Evolutionary conservation across 2,888 invertebrate species (phyloP).

Genomic region (Drosophila algonquin): DNA sequence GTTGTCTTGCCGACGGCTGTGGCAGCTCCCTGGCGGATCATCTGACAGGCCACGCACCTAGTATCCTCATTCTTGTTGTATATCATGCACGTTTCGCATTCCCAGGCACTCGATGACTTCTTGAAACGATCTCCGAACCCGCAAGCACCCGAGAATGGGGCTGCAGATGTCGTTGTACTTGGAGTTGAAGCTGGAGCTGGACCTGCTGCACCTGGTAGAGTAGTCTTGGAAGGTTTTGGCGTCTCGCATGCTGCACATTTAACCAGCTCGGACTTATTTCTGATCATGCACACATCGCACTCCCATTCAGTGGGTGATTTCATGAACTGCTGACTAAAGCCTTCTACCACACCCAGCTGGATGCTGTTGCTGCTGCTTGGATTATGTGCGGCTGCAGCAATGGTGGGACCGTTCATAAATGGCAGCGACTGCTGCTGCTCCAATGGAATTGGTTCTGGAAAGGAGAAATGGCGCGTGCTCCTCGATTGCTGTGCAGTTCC

Average conservation of each 20-base stretch:
- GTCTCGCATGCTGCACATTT: constrained; percentile 86
- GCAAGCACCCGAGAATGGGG: neutral
- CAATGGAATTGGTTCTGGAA: constrained; percentile 6
- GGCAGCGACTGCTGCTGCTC: neutral
- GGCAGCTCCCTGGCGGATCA: constrained; percentile 72
- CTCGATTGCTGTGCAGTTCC: neutral
- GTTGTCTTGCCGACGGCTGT: constrained; percentile 19
- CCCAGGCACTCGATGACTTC: constrained; percentile 86
- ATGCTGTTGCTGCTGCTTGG: constrained; percentile 2
- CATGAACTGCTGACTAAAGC: constrained; percentile 85
- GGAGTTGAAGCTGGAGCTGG: constrained; percentile 1
- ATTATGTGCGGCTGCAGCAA: neutral
- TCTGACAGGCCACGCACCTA: constrained; percentile 86
- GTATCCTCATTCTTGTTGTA: constrained; percentile 84
- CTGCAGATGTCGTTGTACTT: constrained; percentile 17
- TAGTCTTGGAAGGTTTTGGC: constrained; percentile 71
- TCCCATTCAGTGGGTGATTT: constrained; percentile 87
- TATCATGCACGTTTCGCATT: constrained; percentile 87
- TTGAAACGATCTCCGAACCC: constrained; percentile 84
- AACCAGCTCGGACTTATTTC: constrained; percentile 84
- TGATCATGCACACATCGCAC: constrained; percentile 87
- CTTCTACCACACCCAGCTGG: constrained; percentile 14
- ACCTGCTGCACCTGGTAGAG: neutral
- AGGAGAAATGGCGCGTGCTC: neutral
- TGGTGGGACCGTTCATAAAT: neutral